These are phyloP conservation scores for Scaptomyza flava DNA, from an alignment of 2,888 invertebrate genomes.

Conservation along the genomic window DNA sequence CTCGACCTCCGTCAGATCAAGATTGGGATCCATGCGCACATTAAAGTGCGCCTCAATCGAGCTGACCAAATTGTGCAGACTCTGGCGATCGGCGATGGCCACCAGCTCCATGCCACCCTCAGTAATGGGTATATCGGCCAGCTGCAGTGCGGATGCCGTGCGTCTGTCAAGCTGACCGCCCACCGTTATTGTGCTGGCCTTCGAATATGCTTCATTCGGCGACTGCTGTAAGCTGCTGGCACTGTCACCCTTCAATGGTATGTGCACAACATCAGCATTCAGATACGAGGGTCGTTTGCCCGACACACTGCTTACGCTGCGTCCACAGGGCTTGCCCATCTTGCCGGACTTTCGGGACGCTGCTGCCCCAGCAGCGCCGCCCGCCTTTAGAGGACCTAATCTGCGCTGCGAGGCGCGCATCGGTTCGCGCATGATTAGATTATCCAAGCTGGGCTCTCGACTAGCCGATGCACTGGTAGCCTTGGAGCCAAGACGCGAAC, in stretches of 20 bases:
- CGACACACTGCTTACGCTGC: constrained; percentile 87
- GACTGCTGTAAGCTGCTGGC: constrained; percentile 85
- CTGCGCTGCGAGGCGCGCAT: constrained; percentile 79
- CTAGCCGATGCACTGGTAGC: constrained; percentile 66
- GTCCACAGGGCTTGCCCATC: constrained; percentile 85
- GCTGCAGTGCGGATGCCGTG: constrained; percentile 84
- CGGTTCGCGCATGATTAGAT: constrained; percentile 78
- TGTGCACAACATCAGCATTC: constrained; percentile 88
- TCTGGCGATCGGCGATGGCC: constrained; percentile 85
- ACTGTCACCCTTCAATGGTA: constrained; percentile 88
- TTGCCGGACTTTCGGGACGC: constrained; percentile 44
- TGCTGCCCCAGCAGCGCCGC: constrained; percentile 1
- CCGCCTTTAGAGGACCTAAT: constrained; percentile 61
- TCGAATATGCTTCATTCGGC: constrained; percentile 84
- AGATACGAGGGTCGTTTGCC: constrained; percentile 86
- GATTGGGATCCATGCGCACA: constrained; percentile 85
- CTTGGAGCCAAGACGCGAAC: constrained; percentile 63
- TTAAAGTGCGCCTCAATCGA: constrained; percentile 83
- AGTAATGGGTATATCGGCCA: constrained; percentile 84
- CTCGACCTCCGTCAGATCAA: constrained; percentile 93
- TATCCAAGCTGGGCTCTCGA: constrained; percentile 81
- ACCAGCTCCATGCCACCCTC: constrained; percentile 87
- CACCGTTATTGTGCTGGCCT: constrained; percentile 83
- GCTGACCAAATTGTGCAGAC: constrained; percentile 83
- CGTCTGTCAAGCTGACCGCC: constrained; percentile 83